A percentile compares a stretch with the other conserved stretches of the same genome.
Conservation (phyloP, 2,113 vertebrate species). For the Zingel zingel region DNA sequence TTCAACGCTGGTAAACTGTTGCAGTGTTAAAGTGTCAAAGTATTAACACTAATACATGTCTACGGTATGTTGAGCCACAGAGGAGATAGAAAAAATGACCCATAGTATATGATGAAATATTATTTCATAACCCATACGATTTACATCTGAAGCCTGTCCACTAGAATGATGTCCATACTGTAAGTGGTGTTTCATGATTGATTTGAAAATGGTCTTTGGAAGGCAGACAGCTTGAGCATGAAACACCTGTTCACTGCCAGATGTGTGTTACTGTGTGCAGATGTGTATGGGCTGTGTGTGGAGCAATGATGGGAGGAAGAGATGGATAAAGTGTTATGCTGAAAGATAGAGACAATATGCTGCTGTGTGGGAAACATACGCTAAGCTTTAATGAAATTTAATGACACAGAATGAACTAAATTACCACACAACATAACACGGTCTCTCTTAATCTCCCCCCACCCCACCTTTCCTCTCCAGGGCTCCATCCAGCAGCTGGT, state of each 20-base stretch:
- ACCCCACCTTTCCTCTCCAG: slow-evolving; percentile 73
- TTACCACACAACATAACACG: slow-evolving; percentile 24
- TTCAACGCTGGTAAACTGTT: neutral
- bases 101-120: too few relatives aligned
- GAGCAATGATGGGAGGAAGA: neutral
- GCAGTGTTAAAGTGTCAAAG: neutral
- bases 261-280: neutral
- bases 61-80: neutral
- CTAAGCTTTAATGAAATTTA: slow-evolving; percentile 6
- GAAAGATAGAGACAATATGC: neutral
- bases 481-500: slow-evolving; percentile 94
- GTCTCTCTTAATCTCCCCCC: neutral
- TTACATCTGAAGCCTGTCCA: neutral
- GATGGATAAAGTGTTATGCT: neutral
- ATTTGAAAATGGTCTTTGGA: neutral
- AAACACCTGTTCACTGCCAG: slow-evolving; percentile 22
- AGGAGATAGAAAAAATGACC: too few relatives aligned
- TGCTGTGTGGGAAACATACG: slow-evolving; percentile 22
- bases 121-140: neutral
- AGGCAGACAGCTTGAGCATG: neutral
- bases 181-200: neutral
- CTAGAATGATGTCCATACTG: too few relatives aligned
- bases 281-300: neutral
- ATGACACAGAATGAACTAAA: slow-evolving; percentile 35
- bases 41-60: neutral